These are phyloP conservation scores for Notoglanidium macrostoma DNA, from an alignment of 2,797 vertebrate species.

Conservation along the genomic window DNA sequence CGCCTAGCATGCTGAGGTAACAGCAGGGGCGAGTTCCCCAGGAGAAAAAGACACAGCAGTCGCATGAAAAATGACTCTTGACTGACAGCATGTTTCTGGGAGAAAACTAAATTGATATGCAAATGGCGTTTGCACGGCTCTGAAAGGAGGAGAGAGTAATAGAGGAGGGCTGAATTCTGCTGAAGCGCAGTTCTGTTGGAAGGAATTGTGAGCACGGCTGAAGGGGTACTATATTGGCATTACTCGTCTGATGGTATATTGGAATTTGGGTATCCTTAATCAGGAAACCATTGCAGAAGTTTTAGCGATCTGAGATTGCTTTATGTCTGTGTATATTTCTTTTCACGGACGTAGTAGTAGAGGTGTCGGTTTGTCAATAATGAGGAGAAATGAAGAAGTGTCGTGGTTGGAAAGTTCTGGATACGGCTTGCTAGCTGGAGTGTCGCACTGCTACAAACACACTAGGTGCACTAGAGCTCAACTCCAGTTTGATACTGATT, in stretches of 20 bases:
- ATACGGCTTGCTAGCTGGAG: neutral
- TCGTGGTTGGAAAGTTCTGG: neutral
- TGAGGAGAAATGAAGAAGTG: neutral
- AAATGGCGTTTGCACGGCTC: conserved; percentile 63
- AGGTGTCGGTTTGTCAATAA: neutral
- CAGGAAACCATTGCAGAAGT: neutral
- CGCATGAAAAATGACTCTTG: conserved; percentile 74
- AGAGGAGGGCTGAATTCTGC: conserved; percentile 42
- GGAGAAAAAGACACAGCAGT: conserved; percentile 63
- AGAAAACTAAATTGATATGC: conserved; percentile 81
- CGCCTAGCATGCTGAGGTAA: conserved; percentile 16
- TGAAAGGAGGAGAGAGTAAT: conserved; percentile 24
- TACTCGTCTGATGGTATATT: neutral
- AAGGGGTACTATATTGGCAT: neutral
- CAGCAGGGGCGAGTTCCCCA: conserved; percentile 18
- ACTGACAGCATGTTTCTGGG: conserved; percentile 77
- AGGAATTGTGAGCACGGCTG: neutral
- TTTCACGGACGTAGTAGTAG: neutral
- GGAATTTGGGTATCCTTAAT: neutral
- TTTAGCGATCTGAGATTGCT: neutral
- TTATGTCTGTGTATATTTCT: neutral
- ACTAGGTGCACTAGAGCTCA: neutral
- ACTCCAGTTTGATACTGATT: conserved; percentile 50
- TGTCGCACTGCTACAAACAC: neutral
- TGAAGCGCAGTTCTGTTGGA: conserved; percentile 25